Conservation (phyloP, 1,140 invertebrate genomes). For the Ectropis grisescens region DNA sequence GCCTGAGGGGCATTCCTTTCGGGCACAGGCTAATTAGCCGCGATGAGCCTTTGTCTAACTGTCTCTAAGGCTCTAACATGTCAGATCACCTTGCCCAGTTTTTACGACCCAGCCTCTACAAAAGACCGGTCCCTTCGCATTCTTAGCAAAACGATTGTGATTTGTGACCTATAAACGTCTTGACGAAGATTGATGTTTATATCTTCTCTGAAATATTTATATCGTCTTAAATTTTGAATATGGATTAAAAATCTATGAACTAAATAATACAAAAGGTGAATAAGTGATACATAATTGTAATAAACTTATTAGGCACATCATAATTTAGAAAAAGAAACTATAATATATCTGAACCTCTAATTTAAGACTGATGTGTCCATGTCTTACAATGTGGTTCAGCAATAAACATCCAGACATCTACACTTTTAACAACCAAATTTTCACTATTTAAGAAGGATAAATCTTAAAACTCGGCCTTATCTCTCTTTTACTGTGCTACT, state of each 20-base stretch:
- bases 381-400: no score
- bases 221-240: neutral
- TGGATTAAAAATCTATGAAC: neutral
- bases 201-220: no score
- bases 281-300: neutral
- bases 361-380: no score
- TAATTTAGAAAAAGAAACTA: no score
- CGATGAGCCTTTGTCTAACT: constrained; percentile 64
- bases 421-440: no score
- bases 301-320: neutral
- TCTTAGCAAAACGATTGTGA: constrained; percentile 15
- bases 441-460: no score
- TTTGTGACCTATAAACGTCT: neutral
- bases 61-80: no score
- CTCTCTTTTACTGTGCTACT: no score
- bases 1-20: constrained; percentile 48
- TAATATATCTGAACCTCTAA: no score
- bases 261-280: neutral
- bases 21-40: constrained; percentile 50
- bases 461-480: no score
- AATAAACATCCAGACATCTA: no score
- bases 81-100: constrained; percentile 50
- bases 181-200: no score
- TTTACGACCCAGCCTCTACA: constrained; percentile 44
- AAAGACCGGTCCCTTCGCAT: constrained; percentile 47